Conservation (phyloP, 1,140 invertebrate species). For the Hydropsyche tenuis region DNA sequence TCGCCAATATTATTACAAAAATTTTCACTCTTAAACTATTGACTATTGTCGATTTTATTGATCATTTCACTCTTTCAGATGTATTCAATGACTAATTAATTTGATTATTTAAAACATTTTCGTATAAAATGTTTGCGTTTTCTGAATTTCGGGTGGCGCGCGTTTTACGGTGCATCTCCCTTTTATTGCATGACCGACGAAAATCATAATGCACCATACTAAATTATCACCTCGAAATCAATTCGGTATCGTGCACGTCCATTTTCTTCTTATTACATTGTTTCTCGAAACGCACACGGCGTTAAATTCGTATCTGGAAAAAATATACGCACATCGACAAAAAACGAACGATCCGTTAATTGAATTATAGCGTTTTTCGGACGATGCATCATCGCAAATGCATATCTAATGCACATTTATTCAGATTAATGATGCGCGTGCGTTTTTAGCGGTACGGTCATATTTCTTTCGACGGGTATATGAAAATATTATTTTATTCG, state of each 20-base stretch:
- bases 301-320: too few species aligned
- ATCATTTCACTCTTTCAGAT: background rate
- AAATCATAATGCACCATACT: conserved; percentile 40
- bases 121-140: background rate
- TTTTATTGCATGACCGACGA: conserved; percentile 43
- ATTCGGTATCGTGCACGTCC: conserved; percentile 31
- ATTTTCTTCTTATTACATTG: conserved; percentile 19
- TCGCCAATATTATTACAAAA: too few species aligned
- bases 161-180: conserved; percentile 27
- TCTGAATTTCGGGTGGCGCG: conserved; percentile 5
- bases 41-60: too few species aligned
- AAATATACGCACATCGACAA: too few species aligned
- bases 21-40: too few species aligned
- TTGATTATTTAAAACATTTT: conserved; percentile 6
- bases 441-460: background rate
- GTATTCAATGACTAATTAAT: background rate
- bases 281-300: conserved; percentile 9
- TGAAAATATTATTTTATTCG: background rate
- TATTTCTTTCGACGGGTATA: background rate
- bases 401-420: background rate
- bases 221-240: conserved; percentile 48
- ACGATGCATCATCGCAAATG: too few species aligned
- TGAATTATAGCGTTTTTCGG: too few species aligned
- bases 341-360: background rate
- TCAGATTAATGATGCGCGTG: background rate